Evolutionary conservation across 2,888 invertebrate species (phyloP).

Genomic region (Metacarcinus magister): DNA sequence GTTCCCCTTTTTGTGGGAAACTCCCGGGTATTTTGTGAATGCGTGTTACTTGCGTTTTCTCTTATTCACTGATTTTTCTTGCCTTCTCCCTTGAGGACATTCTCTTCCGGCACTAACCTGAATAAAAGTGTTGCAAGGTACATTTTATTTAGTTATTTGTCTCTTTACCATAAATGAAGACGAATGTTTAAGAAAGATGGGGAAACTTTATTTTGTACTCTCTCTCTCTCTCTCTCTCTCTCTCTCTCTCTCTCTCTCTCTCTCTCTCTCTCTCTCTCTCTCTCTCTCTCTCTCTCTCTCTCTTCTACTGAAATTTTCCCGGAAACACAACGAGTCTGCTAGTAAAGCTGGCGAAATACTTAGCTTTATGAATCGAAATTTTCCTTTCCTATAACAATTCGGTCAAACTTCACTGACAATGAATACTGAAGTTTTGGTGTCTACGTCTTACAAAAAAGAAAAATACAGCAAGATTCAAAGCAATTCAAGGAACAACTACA

Average conservation of each 20-base stretch:
- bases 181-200: background rate
- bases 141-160: background rate
- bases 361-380: too few species aligned
- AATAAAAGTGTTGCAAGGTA: background rate
- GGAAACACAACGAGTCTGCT: too few species aligned
- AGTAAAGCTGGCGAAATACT: too few species aligned
- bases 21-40: background rate
- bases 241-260: constrained; percentile 47
- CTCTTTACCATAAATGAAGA: background rate
- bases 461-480: too few species aligned
- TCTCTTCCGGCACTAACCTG: background rate
- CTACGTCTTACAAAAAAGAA: too few species aligned
- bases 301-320: too few species aligned
- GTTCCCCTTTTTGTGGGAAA: background rate
- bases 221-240: constrained; percentile 15
- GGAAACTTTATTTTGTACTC: background rate
- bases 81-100: background rate
- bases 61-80: background rate
- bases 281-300: too few species aligned
- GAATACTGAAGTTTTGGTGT: too few species aligned
- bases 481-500: too few species aligned
- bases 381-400: too few species aligned
- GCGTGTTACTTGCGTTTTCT: background rate
- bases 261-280: constrained; percentile 44
- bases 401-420: too few species aligned